These are phyloP conservation scores for Pelobates fuscus DNA, from an alignment of 2,113 vertebrate species.

Conservation along the genomic window DNA sequence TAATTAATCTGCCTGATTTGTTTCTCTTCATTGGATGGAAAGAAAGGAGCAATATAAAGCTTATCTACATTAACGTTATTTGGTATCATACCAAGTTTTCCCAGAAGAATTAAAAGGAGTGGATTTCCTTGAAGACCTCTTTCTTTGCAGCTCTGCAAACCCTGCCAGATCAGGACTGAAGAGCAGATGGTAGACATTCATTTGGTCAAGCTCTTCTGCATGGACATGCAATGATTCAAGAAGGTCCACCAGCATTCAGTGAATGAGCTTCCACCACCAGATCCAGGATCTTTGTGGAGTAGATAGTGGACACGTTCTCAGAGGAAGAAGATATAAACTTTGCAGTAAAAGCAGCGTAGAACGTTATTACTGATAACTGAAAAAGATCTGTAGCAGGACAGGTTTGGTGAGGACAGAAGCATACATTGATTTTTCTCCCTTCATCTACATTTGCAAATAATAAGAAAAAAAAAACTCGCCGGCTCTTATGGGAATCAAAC, in stretches of 20 bases:
- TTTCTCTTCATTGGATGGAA: background rate
- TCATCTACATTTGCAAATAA: conserved; percentile 41
- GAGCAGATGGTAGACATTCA: background rate
- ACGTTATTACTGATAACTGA: conserved; percentile 10
- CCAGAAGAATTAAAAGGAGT: conserved; percentile 25
- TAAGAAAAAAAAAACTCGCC: conserved; percentile 66
- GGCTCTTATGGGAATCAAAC: conserved; percentile 96
- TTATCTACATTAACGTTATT: background rate
- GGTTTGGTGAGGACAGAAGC: conserved; percentile 43
- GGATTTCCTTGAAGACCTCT: conserved; percentile 12
- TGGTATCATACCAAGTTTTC: conserved; percentile 33
- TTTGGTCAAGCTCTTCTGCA: background rate
- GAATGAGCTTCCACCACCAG: background rate
- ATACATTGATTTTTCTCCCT: conserved; percentile 45
- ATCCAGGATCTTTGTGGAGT: background rate
- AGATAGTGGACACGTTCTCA: background rate
- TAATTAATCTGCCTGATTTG: background rate
- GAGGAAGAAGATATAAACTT: conserved; percentile 59
- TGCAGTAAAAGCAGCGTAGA: conserved; percentile 34
- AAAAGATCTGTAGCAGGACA: conserved; percentile 33
- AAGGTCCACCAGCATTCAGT: background rate
- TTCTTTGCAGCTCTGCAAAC: conserved; percentile 1
- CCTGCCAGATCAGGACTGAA: background rate
- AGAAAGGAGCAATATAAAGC: background rate
- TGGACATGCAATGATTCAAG: background rate